These are phyloP conservation scores for Pachydiplax longipennis DNA, from an alignment of 2,888 invertebrate genomes.

Conservation along the genomic window DNA sequence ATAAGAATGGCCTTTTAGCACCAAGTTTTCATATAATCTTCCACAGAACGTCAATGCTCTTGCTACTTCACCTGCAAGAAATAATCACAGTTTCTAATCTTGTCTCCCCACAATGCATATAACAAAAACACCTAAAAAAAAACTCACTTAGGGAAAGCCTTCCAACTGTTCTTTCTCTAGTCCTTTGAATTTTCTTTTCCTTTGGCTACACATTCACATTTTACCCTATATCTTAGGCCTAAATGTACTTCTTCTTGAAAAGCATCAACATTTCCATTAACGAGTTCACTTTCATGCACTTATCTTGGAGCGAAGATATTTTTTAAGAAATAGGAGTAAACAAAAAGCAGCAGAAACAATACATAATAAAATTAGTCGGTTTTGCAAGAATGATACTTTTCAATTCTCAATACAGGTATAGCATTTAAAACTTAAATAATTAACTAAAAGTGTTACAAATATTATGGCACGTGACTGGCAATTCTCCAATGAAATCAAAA, in stretches of 20 bases:
- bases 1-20: slow-evolving; percentile 44
- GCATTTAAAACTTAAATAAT: slow-evolving; percentile 1
- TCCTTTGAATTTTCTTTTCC: slow-evolving; percentile 19
- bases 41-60: slow-evolving; percentile 35
- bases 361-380: not conserved
- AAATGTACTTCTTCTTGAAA: slow-evolving; percentile 15
- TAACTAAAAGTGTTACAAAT: not conserved
- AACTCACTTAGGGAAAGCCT: slow-evolving; percentile 26
- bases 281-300: slow-evolving; percentile 1
- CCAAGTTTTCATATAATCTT: slow-evolving; percentile 33
- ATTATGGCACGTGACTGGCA: slow-evolving; percentile 23
- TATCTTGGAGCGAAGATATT: slow-evolving; percentile 8
- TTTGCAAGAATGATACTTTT: not conserved
- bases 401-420: not conserved
- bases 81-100: slow-evolving; percentile 42
- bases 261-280: slow-evolving; percentile 32
- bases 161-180: slow-evolving; percentile 11
- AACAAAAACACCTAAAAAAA: slow-evolving; percentile 39
- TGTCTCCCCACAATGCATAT: slow-evolving; percentile 26
- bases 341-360: slow-evolving; percentile 21
- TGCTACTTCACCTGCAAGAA: slow-evolving; percentile 40
- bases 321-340: slow-evolving; percentile 16
- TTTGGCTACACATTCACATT: slow-evolving; percentile 34
- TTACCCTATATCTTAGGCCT: slow-evolving; percentile 36
- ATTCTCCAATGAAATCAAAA: not conserved